Base-by-base conservation (phyloP, 2,888 invertebrate genomes). In the Ellobium chinense region DNA sequence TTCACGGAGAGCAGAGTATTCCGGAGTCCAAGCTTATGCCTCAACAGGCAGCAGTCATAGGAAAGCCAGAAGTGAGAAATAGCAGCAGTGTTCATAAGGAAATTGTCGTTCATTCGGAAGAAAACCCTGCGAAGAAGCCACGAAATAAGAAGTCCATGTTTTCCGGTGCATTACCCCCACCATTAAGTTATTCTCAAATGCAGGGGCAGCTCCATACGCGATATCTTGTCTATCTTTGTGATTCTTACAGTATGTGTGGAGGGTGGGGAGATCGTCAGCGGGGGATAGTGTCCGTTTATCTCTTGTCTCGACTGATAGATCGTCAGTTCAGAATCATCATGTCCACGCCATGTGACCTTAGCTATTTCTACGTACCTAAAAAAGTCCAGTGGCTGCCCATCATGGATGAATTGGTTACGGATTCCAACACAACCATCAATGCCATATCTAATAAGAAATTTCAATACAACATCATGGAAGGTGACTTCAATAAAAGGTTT, bases 201-300 rank as follows among this genome's bases (percentile, higher is more conserved):
- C 46, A 56, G 34, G 31, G n/a, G 34, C n/a, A 36, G 12, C n/a
- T 1, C 31, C 18, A 37, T 29, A 65, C 56, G 7, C 60, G 75
- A 9, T 85, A 82, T 39, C 66, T 85, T 36, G 80, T 85, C 46
- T 85, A 84, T 70, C 70, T 81, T 9, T 85, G 85, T 54, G 78
- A 72, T 7, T 21, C 60, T 4, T 5, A 3, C 0, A 54, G 54
- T 14, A 58, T 73, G n/a, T 85, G 85, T 77, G 83, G 82, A 1
- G 85, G 85, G 5, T 84, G 81, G 84, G 81, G 84, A 5, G 85
- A 85, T 36, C 74, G 85, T 2, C 85, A 85, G 58, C 66, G 80
- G 4, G 81, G 80, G 0, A 70, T 85, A 7, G 77, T 77, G 31
- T 66, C 75, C n/a, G 56, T 75, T 18, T 85, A 80, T 56, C 65